These are phyloP conservation scores for Ceraclea dissimilis DNA, from an alignment of 2,888 invertebrate genomes.

Conservation along the genomic window DNA sequence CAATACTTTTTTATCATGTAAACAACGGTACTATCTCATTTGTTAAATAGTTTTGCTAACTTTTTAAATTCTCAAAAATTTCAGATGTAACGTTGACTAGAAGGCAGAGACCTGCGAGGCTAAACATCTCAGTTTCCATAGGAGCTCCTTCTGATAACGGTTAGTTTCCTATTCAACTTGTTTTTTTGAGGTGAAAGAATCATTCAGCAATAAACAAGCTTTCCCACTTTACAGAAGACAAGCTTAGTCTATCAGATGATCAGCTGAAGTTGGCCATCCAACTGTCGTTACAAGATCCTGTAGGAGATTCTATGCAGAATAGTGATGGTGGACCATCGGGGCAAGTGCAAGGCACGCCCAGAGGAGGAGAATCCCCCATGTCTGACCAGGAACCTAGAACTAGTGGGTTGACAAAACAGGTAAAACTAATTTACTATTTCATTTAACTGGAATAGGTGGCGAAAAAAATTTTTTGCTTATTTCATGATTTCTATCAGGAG, in stretches of 20 bases:
- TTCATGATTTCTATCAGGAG: conserved; percentile 10
- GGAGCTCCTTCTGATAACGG: conserved; percentile 24
- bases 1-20: too few species aligned
- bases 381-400: conserved; percentile 11
- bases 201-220: too few species aligned
- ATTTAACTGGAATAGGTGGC: too few species aligned
- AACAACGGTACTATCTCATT: too few species aligned
- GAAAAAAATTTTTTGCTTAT: background rate
- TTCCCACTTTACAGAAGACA: conserved; percentile 20
- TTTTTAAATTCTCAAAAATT: too few species aligned
- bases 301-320: conserved; percentile 20
- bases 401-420: conserved; percentile 14
- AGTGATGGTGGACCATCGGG: background rate
- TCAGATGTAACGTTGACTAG: conserved; percentile 21
- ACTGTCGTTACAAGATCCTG: conserved; percentile 42
- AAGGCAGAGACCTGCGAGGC: conserved; percentile 22
- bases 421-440: background rate
- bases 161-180: background rate
- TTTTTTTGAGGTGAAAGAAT: too few species aligned
- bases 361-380: conserved; percentile 8
- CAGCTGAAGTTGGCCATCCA: conserved; percentile 47
- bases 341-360: conserved; percentile 2
- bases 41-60: too few species aligned
- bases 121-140: conserved; percentile 26
- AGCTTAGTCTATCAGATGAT: conserved; percentile 33